Percentiles rank a stretch among this genome's conserved stretches.
These are phyloP conservation scores for Seladonia tumulorum DNA, from an alignment of 2,888 invertebrate species.

Conservation along the genomic window DNA sequence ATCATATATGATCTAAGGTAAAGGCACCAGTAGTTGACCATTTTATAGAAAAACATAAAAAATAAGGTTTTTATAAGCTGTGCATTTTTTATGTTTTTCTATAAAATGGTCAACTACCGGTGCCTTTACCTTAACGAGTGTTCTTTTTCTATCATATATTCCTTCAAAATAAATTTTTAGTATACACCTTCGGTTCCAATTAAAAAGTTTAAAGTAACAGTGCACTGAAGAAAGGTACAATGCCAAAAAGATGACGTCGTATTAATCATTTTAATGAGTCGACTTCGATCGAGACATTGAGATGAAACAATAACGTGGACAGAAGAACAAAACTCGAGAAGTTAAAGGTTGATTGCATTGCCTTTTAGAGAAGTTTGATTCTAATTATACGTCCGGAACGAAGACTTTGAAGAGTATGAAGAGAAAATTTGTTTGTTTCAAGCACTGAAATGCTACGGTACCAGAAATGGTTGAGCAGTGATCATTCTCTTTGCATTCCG, in stretches of 20 bases:
- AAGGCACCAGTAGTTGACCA: no score
- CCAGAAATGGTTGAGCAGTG: background rate
- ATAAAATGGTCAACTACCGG: no score
- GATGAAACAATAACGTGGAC: background rate
- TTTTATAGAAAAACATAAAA: no score
- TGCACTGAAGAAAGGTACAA: background rate
- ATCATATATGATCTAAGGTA: no score
- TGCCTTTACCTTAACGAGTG: no score
- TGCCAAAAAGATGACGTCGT: background rate
- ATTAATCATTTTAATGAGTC: background rate
- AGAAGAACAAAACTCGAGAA: background rate
- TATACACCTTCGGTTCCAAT: background rate
- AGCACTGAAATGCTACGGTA: no score
- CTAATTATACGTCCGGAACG: background rate
- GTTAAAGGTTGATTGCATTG: background rate
- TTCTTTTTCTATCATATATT: background rate
- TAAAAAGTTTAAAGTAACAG: background rate
- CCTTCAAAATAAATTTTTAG: background rate
- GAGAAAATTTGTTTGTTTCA: background rate
- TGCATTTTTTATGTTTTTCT: no score
- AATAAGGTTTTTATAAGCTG: no score
- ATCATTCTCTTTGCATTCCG: background rate
- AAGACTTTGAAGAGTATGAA: background rate
- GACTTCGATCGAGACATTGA: background rate
- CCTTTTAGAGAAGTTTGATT: background rate